These are phyloP conservation scores for Lacanobia wlatinum DNA, from an alignment of 2,888 invertebrate species.

Conservation along the genomic window DNA sequence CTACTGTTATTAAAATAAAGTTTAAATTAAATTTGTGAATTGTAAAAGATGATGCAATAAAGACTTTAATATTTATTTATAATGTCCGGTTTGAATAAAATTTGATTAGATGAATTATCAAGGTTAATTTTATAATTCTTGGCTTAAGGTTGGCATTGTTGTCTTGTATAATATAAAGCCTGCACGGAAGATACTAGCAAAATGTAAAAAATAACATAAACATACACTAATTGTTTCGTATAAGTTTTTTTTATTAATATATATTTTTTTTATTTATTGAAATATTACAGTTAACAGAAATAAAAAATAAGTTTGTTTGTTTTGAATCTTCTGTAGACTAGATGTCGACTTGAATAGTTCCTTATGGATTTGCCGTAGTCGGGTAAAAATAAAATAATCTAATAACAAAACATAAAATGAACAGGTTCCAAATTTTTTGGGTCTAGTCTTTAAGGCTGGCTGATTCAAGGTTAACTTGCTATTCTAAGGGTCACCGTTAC, in stretches of 20 bases:
- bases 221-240: no score
- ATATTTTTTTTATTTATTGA: not conserved
- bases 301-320: not conserved
- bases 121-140: constrained; percentile 9
- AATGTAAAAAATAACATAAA: not conserved
- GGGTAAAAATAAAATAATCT: not conserved
- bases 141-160: not conserved
- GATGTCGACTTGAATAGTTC: not conserved
- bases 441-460: not conserved
- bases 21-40: not conserved
- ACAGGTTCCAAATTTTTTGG: not conserved
- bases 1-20: not conserved
- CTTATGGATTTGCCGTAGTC: no score
- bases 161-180: not conserved
- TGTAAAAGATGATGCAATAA: constrained; percentile 13
- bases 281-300: not conserved
- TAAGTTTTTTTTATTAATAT: no score
- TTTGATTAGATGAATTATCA: not conserved
- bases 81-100: constrained; percentile 2
- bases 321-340: not conserved
- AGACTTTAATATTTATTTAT: not conserved
- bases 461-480: constrained; percentile 22
- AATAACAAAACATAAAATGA: not conserved
- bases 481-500: not conserved
- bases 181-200: not conserved